Base-by-base conservation (phyloP, 2,113 vertebrate genomes). In the Alectura lathami region DNA sequence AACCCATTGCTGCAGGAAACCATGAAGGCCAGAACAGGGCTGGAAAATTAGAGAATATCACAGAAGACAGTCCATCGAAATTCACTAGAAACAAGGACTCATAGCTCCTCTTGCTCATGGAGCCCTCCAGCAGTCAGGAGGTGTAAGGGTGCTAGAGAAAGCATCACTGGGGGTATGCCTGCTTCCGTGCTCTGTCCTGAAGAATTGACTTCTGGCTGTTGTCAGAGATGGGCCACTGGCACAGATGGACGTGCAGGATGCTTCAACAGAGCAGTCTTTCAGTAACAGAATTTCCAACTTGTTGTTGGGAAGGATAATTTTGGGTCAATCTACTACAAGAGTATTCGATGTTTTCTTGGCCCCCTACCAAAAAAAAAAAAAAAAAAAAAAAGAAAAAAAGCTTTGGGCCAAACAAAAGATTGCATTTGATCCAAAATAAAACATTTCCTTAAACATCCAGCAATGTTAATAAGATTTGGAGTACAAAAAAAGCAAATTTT, bases 351-450 rank as follows among this genome's bases (percentile, higher is more conserved):
- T 34, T 90, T 82, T 73, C 57, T 54, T 88, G 23, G 6, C 60
- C 45, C 45, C 45, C 45, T 17, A 13, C 45, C 45, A 13, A 45
- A 45, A 45, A 45, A 26, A 77, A 38, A 79, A 5, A 0, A 16
- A 63, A 57, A 40, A 62, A 68, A 78, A 30, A 63, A 57, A 40
- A 62, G 63, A 78, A 30, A 30, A 45, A 16, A 15, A 30, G 4
- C 17, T 76, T 42, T 7, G 6, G 26, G 34, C 82, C 29, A 32
- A 86, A 34, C 13, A 36, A 20, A 75, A 22, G 13, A 48, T 76
- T 45, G 14, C 3, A 29, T 60, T 69, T 62, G 63, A 88, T 85
- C 47, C 38, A 79, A 85, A 88, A 57, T 83, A 42, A 78, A 89
- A 72, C 12, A 15, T 38, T 77, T 70, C 27, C 24, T 36, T 70